Conservation (phyloP, 2,797 vertebrate genomes). For the Geotrypetes seraphini region DNA sequence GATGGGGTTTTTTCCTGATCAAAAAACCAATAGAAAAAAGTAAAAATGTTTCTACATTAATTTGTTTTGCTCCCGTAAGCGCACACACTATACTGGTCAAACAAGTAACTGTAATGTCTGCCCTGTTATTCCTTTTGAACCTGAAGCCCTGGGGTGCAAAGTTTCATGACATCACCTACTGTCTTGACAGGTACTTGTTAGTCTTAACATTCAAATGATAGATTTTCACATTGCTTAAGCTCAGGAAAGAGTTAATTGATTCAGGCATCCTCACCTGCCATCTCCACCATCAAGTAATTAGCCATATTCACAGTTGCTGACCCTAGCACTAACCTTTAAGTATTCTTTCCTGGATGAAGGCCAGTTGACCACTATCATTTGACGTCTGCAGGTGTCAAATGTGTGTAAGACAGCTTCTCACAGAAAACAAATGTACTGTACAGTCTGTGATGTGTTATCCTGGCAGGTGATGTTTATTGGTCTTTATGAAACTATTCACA, state of each 20-base stretch:
- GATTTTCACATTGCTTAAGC: slow-evolving; percentile 37
- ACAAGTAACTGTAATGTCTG: too few species aligned
- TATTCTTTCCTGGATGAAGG: slow-evolving; percentile 47
- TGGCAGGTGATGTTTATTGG: too few species aligned
- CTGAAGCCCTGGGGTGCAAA: slow-evolving; percentile 1
- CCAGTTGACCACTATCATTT: slow-evolving; percentile 43
- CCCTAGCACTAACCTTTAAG: slow-evolving; percentile 41
- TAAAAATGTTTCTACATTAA: too few species aligned
- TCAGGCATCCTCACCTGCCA: slow-evolving; percentile 39
- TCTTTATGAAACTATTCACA: too few species aligned
- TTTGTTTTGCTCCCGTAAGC: too few species aligned
- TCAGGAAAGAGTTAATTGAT: slow-evolving; percentile 46
- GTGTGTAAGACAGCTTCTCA: slow-evolving; percentile 18
- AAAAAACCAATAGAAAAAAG: too few species aligned
- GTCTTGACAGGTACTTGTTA: slow-evolving; percentile 40
- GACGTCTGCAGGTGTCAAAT: slow-evolving; percentile 43
- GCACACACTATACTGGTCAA: too few species aligned
- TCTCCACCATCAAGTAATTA: slow-evolving; percentile 49
- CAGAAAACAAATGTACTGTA: slow-evolving; percentile 11
- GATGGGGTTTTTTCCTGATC: too few species aligned
- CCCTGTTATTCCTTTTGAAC: slow-evolving; percentile 29
- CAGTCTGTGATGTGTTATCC: too few species aligned
- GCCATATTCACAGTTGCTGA: slow-evolving; percentile 52
- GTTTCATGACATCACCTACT: slow-evolving; percentile 21
- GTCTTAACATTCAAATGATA: slow-evolving; percentile 36